Base-by-base conservation (phyloP, 1,140 invertebrate genomes). In the Brachionus paranguensis region DNA sequence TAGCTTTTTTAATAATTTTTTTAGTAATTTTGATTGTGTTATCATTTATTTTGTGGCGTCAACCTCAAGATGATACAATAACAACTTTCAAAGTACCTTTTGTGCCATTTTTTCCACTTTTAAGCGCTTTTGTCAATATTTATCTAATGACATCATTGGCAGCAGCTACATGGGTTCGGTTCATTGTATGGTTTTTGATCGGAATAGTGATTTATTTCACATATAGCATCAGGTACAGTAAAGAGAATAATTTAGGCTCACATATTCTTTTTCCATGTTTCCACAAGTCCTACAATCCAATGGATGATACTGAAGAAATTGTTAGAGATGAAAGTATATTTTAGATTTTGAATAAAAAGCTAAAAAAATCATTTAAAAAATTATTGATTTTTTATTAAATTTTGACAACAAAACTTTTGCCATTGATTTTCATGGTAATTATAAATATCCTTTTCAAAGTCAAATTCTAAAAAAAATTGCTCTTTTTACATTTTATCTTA, bases 71-170 rank as follows among this genome's bases (percentile, higher is more conserved):
- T 45, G 27, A 70, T 24, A 83, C 84, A 5, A 85, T 84, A 60
- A 53, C 85, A 29, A 85, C 85, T 29, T 85, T 85, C 50, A 84
- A 86, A 78, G 65, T 85, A 43, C 95, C 95, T 0, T 89, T 94
- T 24, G 94, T 97, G 12, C 95, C 95, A 1, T 89, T 95, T 33
- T 90, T 96, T 64, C 95, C 95, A 1, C 92, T 93, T 85, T 86
- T 94, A 1, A 95, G 94, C 88, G 93, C 96, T 83, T 92, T 95
- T 65, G 92, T 94, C 84, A 97, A 97, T 89, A 88, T 95, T 53
- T 94, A 94, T 88, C 90, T 97, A 29, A 96, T 96, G 94, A 91
- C 95, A 86, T 93, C 95, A 89, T 90, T 97, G 78, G 93, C 94
- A 86, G 87, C 91, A 37, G 91, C 92, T 85, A 96, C 95, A 1